phyloP scores from a whole-genome alignment of 2,113 vertebrate genomes.

The Shinisaurus crocodilurus region DNA sequence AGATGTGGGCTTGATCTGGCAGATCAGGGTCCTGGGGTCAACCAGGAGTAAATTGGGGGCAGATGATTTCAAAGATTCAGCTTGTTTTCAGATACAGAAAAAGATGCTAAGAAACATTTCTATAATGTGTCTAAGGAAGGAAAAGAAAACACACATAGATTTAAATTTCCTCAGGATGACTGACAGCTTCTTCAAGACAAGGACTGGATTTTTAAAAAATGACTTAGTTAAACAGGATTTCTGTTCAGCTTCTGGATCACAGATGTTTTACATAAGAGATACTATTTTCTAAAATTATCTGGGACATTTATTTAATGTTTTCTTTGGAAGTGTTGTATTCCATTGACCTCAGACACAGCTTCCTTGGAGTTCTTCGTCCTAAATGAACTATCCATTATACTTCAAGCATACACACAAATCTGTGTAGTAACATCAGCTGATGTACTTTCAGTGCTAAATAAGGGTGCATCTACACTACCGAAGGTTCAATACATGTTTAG shows the following conservation, averaged over 20 bases:
- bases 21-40: conserved; percentile 90
- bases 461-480: background rate
- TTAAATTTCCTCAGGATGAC: conserved; percentile 59
- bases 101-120: conserved; percentile 72
- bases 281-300: conserved; percentile 19
- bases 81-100: conserved; percentile 78
- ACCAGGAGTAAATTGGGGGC: conserved; percentile 94
- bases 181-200: conserved; percentile 52
- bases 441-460: background rate
- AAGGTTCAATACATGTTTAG: background rate
- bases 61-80: conserved; percentile 88
- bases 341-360: background rate
- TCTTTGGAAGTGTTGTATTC: conserved; percentile 43
- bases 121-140: conserved; percentile 74
- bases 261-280: conserved; percentile 41
- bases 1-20: conserved; percentile 81
- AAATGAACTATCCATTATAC: background rate
- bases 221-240: conserved; percentile 55
- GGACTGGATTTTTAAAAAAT: conserved; percentile 42
- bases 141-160: conserved; percentile 56
- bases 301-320: background rate
- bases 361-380: conserved; percentile 11
- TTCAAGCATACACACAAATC: conserved; percentile 34
- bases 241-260: conserved; percentile 44
- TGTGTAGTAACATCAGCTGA: conserved; percentile 20